Conservation (phyloP, 1,140 invertebrate species). For the Euura saliciscinereae region DNA sequence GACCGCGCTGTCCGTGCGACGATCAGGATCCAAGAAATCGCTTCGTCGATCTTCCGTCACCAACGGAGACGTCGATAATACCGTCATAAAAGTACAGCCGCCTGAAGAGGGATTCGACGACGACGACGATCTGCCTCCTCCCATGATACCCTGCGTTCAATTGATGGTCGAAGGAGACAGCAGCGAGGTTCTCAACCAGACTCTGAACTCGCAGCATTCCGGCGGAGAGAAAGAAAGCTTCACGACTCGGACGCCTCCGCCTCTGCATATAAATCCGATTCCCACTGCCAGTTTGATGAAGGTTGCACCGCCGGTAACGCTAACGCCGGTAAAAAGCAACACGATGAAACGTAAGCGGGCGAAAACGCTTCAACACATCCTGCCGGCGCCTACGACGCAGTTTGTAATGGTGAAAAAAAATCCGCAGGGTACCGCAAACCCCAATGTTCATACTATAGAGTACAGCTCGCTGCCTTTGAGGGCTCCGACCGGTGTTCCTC, state of each 20-base stretch:
- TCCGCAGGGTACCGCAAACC: too few species aligned
- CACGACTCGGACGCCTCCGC: background rate
- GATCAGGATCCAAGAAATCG: slow-evolving; percentile 27
- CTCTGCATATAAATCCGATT: slow-evolving; percentile 32
- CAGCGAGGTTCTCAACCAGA: background rate
- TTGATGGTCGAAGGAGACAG: slow-evolving; percentile 44
- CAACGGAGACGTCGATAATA: background rate
- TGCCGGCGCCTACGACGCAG: background rate
- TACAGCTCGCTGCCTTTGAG: background rate
- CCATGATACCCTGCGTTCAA: slow-evolving; percentile 44
- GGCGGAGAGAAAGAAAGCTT: background rate
- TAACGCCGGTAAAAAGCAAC: background rate
- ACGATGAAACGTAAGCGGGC: background rate
- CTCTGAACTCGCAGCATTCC: background rate
- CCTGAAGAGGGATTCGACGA: background rate
- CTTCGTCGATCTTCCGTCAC: background rate
- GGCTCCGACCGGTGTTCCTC: background rate
- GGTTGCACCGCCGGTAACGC: background rate
- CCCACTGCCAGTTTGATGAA: slow-evolving; percentile 37
- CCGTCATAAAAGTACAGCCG: background rate
- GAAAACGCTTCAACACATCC: background rate
- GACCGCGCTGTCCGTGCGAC: slow-evolving; percentile 24
- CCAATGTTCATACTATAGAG: background rate
- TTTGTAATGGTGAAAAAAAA: too few species aligned
- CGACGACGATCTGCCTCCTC: slow-evolving; percentile 26